Conservation (phyloP, 1,140 invertebrate genomes). For the Apis florea region DNA sequence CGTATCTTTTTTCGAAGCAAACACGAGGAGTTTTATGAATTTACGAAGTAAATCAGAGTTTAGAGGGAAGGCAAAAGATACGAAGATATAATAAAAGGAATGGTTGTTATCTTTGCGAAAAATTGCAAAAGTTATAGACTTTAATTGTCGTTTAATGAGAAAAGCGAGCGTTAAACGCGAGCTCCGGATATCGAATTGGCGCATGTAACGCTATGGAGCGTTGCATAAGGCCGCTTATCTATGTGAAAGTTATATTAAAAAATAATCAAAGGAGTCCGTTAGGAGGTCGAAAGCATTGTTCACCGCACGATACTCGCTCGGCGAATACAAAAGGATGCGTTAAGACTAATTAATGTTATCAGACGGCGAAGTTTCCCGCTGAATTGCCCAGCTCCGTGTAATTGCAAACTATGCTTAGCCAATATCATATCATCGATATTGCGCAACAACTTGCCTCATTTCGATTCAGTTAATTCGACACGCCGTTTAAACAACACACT, state of each 20-base stretch:
- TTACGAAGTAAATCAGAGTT: neutral
- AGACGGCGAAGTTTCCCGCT: conserved; percentile 14
- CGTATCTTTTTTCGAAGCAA: neutral
- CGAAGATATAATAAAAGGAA: neutral
- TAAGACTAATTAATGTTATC: conserved; percentile 33
- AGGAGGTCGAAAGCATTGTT: conserved; percentile 2
- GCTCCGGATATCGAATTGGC: conserved; percentile 15
- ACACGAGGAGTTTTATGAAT: neutral
- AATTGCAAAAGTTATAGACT: conserved; percentile 39
- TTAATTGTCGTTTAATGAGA: conserved; percentile 47
- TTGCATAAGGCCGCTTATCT: conserved; percentile 42
- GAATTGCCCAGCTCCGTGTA: conserved; percentile 7
- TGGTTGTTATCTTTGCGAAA: conserved; percentile 21
- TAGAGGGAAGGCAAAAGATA: neutral
- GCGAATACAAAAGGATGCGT: neutral
- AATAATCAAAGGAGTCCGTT: conserved; percentile 4
- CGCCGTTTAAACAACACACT: neutral
- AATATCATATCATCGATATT: neutral
- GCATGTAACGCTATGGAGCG: conserved; percentile 18
- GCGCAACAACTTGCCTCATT: neutral
- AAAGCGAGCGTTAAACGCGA: conserved; percentile 39
- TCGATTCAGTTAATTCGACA: conserved; percentile 15
- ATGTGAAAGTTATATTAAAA: conserved; percentile 41
- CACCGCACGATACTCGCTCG: neutral
- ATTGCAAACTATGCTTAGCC: neutral